These are phyloP conservation scores for Neoarius graeffei DNA, from an alignment of 2,113 vertebrate species.

Conservation along the genomic window DNA sequence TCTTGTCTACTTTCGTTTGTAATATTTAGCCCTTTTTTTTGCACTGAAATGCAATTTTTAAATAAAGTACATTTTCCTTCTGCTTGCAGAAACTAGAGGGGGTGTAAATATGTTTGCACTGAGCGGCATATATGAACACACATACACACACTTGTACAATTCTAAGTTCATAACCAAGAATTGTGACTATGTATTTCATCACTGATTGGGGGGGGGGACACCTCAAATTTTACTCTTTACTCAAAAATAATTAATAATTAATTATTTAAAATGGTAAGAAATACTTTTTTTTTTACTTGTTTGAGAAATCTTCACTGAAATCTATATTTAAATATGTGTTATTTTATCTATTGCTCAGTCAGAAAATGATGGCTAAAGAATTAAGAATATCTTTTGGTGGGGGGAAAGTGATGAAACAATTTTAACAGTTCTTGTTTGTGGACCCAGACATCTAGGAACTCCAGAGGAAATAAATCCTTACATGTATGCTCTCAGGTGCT, in stretches of 20 bases:
- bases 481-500: conserved; percentile 4
- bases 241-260: background rate
- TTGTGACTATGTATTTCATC: background rate
- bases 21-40: background rate
- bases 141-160: background rate
- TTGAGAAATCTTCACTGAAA: background rate
- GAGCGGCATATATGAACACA: background rate
- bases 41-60: background rate
- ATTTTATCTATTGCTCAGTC: background rate
- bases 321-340: background rate
- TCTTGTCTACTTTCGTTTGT: background rate
- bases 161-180: background rate
- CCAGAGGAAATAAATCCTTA: background rate
- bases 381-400: background rate
- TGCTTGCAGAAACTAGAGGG: background rate
- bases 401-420: background rate
- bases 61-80: background rate
- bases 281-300: background rate
- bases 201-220: background rate
- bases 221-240: background rate
- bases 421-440: background rate
- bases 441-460: background rate
- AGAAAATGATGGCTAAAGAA: background rate
- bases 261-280: background rate
- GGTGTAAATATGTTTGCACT: background rate